Conservation (phyloP, 2,888 invertebrate genomes). For the Chymomyza procnemis region DNA sequence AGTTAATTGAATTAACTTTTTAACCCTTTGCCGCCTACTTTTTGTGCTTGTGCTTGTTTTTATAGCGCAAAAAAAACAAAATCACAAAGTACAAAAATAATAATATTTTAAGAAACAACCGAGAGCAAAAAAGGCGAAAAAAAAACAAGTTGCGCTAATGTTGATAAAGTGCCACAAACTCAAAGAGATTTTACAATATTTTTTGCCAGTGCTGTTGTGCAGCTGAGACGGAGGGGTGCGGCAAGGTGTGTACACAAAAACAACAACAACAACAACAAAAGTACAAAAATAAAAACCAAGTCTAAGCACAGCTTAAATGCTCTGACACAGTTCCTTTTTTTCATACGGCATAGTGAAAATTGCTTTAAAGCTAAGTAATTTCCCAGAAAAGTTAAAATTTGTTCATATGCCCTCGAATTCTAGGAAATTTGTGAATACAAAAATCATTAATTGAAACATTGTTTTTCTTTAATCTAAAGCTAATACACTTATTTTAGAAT, state of each 20-base stretch:
- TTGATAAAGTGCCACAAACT: slow-evolving; percentile 57
- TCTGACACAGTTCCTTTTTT: background rate
- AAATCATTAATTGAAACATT: background rate
- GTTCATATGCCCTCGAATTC: background rate
- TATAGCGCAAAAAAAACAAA: slow-evolving; percentile 66
- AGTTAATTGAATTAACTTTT: slow-evolving; percentile 68
- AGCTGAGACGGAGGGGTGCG: too few species aligned
- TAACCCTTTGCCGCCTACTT: slow-evolving; percentile 32
- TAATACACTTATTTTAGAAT: too few species aligned
- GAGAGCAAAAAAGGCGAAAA: slow-evolving; percentile 11
- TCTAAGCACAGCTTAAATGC: background rate
- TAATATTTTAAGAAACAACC: slow-evolving; percentile 7
- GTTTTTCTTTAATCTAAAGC: too few species aligned
- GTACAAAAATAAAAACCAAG: background rate
- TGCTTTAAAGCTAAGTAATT: background rate
- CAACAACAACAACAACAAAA: too few species aligned
- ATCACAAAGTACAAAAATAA: slow-evolving; percentile 44
- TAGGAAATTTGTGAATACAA: background rate
- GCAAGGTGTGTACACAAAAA: background rate
- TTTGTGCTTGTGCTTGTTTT: slow-evolving; percentile 22
- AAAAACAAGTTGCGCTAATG: slow-evolving; percentile 51
- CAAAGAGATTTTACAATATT: slow-evolving; percentile 54
- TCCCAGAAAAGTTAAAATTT: background rate
- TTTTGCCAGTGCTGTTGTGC: background rate
- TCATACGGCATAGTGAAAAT: background rate